Percentiles rank a stretch among this genome's conserved stretches.
Evolutionary conservation across 2,113 vertebrate genomes (phyloP).

Genomic region (Sylvilagus bachmani): DNA sequence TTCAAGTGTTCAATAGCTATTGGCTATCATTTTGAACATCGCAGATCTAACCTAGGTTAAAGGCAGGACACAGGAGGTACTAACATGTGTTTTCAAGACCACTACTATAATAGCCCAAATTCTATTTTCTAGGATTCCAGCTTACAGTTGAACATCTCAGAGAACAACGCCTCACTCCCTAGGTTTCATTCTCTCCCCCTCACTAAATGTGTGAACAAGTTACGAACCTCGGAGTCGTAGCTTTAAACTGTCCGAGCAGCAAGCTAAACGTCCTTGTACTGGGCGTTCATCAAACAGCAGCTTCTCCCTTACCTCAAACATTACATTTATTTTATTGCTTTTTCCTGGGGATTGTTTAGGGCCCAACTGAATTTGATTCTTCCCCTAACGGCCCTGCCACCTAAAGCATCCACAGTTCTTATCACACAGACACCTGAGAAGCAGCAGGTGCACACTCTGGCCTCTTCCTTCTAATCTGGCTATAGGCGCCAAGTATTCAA

Average conservation of each 20-base stretch:
- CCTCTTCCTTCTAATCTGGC: slow-evolving; percentile 1
- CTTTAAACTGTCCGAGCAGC: slow-evolving; percentile 47
- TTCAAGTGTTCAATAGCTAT: slow-evolving; percentile 49
- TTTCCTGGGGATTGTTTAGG: background rate
- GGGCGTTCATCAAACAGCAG: background rate
- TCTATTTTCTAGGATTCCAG: background rate
- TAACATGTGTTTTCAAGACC: slow-evolving; percentile 2
- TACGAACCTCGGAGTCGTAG: background rate
- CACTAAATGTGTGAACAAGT: background rate
- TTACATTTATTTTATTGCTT: background rate
- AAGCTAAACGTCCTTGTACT: background rate
- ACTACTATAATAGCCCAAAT: slow-evolving; percentile 34
- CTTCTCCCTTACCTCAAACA: background rate
- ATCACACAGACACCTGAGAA: background rate
- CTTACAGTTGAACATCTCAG: slow-evolving; percentile 24
- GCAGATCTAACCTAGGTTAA: background rate
- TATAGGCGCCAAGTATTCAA: slow-evolving; percentile 10
- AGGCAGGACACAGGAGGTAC: background rate
- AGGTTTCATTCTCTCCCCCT: slow-evolving; percentile 26
- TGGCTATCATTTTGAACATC: background rate
- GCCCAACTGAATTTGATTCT: background rate
- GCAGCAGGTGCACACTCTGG: background rate
- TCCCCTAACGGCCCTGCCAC: background rate
- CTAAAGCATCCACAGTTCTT: slow-evolving; percentile 5
- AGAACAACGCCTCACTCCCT: background rate